Conservation (phyloP, 2,113 vertebrate genomes). For the Coptodon bakossiorum region DNA sequence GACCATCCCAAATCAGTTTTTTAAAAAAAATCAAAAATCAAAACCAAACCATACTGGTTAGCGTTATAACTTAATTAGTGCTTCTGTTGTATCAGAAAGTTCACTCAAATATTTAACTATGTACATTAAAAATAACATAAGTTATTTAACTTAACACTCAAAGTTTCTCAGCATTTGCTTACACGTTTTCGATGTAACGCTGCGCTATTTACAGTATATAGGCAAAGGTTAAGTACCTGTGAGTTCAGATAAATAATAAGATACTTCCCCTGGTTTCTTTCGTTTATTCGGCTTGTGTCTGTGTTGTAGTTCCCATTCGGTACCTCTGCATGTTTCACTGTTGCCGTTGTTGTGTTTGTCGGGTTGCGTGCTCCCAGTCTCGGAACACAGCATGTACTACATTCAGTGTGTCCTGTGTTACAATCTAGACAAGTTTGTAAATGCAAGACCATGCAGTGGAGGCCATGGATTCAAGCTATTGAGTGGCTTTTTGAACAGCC, state of each 20-base stretch:
- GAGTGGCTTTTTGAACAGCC: conserved; percentile 10
- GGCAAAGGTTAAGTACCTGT: conserved; percentile 62
- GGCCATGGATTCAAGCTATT: conserved; percentile 7
- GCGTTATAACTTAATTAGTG: conserved; percentile 77
- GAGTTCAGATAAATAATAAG: conserved; percentile 63
- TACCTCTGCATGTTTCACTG: conserved; percentile 23
- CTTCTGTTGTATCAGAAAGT: conserved; percentile 57
- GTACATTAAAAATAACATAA: conserved; percentile 70
- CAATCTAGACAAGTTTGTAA: conserved; percentile 80
- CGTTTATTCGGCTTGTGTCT: conserved; percentile 12
- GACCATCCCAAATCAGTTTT: conserved; percentile 57
- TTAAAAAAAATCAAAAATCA: conserved; percentile 30
- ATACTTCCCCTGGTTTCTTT: conserved; percentile 41
- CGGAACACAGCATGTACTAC: conserved; percentile 77
- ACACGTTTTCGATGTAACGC: conserved; percentile 51
- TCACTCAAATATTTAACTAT: conserved; percentile 70
- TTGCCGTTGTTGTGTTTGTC: conserved; percentile 13
- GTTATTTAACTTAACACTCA: conserved; percentile 72
- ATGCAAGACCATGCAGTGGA: conserved; percentile 67
- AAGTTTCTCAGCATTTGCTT: conserved; percentile 42
- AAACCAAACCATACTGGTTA: conserved; percentile 63
- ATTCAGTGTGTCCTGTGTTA: conserved; percentile 95
- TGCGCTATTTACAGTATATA: conserved; percentile 65
- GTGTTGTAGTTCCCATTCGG: conserved; percentile 21
- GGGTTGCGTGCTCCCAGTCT: conserved; percentile 41